Evolutionary conservation across 1,140 invertebrate genomes (phyloP), one percentile per base, ranked within the genome.

Genomic region (Drosophila pseudoobscura): DNA sequence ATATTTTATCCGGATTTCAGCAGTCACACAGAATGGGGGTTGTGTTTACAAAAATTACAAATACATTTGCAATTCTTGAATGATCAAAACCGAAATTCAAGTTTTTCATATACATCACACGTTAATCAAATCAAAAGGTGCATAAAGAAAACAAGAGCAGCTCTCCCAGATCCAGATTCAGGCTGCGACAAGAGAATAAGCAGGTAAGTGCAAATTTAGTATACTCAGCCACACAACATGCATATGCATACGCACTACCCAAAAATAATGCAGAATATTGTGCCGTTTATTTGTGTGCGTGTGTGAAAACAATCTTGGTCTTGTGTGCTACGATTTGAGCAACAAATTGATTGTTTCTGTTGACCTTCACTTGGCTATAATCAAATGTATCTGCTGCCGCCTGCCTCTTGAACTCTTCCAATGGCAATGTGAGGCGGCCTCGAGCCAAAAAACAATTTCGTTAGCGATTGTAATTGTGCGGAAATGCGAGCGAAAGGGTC

Each of bases 401-500:
- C 69, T 60, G 45, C 63, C 65, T 66, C 64, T 71, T 85, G 83
- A 87, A 87, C 82, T 87, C 70, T 72, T 75, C 77, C 82, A 87
- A 87, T 87, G 82, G 58, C 70, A 75, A 39, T n/a, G 11, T 58
- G 59, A 63, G 58, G 52, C 72, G 68, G 76, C 78, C 78, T 82
- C 78, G 78, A 24, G 57, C 71, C 66, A 68, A 55, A 46, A 59
- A 47, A 44, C 35, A 55, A 78, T 39, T 39, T 39, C 35, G 35
- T 39, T 13, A 11, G 35, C 50, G 44, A 22, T 20, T 17, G 17
- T 26, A 65, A 51, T 64, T 77, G 66, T 77, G 78, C 70, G 71
- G 65, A 83, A 75, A 75, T 59, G 35, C 35, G 41, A 45, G 29
- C 59, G 39, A 29, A 52, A 31, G 26, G 39, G 22, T n/a, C 24